Base-by-base conservation (phyloP, 2,113 vertebrate species). In the Rhegmatorhina hoffmannsi region DNA sequence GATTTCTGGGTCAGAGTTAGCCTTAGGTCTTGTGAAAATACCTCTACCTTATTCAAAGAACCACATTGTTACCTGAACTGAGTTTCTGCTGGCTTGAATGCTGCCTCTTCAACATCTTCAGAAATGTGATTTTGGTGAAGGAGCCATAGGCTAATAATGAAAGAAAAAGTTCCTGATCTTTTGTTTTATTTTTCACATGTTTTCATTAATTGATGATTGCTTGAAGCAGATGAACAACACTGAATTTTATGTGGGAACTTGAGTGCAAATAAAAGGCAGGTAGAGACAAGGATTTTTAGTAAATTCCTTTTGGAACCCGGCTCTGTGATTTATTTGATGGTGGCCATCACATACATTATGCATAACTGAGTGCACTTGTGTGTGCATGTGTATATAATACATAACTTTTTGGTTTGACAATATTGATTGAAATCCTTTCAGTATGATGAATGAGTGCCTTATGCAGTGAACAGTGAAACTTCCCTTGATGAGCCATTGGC, bases 381-480 rank as follows among this genome's bases (percentile, higher is more conserved):
- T 44, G 72, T 92, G 82, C 43, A 24, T 76, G 49, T 78, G 53
- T 87, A 9, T 40, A 44, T 66, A 89, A 76, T 23, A 47, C 21
- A 58, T 23, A 90, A 91, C 67, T 70, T 87, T 73, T 79, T 36
- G 36, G 63, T 67, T 80, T 88, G 75, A 91, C 68, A 74, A 3
- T 64, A 93, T 52, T 85, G 87, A 94, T 63, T 83, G 55, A 92
- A 94, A 86, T 31, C 52, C 85, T 83, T 78, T 81, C 21, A 18
- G 56, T 70, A 81, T 96, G 94, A 95, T 84, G 90, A 63, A 83
- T 78, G 92, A 74, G 44, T 56, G 64, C 64, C 72, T 83, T 75
- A 72, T 60, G 85, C 90, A 92, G 70, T 36, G 68, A 95, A 47
- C 47, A 89, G 75, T 77, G 64, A 92, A 95, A 93, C 38, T 50